phyloP scores from a whole-genome alignment of 2,888 invertebrate genomes.

The Polylopha cassiicola region DNA sequence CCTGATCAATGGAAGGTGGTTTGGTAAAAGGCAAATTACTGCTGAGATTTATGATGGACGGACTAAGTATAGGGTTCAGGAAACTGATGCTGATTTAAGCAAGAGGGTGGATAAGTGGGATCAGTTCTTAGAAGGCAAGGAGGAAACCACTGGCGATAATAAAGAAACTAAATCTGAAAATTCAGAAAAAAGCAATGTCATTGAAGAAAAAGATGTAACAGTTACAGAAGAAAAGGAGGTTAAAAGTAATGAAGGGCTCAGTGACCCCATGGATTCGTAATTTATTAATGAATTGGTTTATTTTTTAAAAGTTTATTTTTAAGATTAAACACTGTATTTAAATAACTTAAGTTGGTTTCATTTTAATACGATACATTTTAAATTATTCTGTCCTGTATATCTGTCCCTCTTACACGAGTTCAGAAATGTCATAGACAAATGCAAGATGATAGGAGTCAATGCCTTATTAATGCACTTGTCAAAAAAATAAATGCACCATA shows the following conservation, averaged over 20 bases:
- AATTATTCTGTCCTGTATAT: no score
- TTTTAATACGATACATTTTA: no score
- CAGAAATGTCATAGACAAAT: slow-evolving; percentile 5
- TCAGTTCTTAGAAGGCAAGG: slow-evolving; percentile 83
- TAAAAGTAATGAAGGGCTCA: slow-evolving; percentile 13
- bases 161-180: neutral
- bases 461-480: slow-evolving; percentile 14
- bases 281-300: no score
- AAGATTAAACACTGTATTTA: no score
- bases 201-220: slow-evolving; percentile 23
- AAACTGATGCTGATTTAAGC: slow-evolving; percentile 91
- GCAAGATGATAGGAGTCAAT: slow-evolving; percentile 14
- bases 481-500: slow-evolving; percentile 41
- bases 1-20: slow-evolving; percentile 92
- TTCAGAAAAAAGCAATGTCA: neutral
- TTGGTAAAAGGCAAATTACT: slow-evolving; percentile 88
- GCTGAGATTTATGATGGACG: slow-evolving; percentile 97
- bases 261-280: no score
- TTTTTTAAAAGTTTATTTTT: no score
- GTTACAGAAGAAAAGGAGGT: slow-evolving; percentile 7
- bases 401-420: neutral
- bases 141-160: slow-evolving; percentile 32
- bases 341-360: no score
- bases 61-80: slow-evolving; percentile 93
- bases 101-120: slow-evolving; percentile 93